Conservation (phyloP, 2,113 vertebrate genomes). For the Setophaga petechia region DNA sequence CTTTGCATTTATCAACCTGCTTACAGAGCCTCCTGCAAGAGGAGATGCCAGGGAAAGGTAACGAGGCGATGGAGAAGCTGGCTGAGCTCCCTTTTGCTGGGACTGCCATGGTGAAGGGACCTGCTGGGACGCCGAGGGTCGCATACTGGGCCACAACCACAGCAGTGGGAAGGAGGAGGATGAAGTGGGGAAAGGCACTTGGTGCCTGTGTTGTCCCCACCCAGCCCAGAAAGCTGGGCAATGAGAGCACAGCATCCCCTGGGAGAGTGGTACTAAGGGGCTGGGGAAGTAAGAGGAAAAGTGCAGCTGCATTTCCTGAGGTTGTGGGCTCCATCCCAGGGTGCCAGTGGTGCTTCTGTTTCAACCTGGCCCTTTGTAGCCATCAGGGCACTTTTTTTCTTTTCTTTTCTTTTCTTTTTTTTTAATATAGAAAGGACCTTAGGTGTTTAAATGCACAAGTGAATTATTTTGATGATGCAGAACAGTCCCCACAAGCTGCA, state of each 20-base stretch:
- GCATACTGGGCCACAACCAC: fast-evolving
- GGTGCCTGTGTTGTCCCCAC: fast-evolving
- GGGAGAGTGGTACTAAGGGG: not conserved
- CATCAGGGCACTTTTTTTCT: not conserved
- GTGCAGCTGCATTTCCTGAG: not conserved
- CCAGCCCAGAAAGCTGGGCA: not conserved
- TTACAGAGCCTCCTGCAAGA: not conserved
- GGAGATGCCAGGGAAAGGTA: not conserved
- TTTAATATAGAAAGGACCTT: not conserved
- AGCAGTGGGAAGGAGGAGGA: not conserved
- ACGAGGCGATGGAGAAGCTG: not conserved
- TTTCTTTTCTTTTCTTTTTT: not conserved
- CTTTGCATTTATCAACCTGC: not conserved
- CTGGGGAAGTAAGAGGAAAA: not conserved
- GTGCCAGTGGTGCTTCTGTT: not conserved
- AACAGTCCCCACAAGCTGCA: not conserved
- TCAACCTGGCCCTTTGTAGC: not conserved
- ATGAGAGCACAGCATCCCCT: not conserved
- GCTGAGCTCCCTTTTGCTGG: not conserved
- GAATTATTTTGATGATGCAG: not conserved
- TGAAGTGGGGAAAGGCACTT: not conserved
- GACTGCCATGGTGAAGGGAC: not conserved
- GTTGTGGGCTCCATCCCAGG: not conserved
- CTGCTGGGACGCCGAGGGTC: fast-evolving
- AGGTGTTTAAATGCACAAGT: not conserved